Percentiles rank a stretch among this genome's conserved stretches.
Evolutionary conservation across 2,113 vertebrate species (phyloP).

Genomic region (Silurus asotus): DNA sequence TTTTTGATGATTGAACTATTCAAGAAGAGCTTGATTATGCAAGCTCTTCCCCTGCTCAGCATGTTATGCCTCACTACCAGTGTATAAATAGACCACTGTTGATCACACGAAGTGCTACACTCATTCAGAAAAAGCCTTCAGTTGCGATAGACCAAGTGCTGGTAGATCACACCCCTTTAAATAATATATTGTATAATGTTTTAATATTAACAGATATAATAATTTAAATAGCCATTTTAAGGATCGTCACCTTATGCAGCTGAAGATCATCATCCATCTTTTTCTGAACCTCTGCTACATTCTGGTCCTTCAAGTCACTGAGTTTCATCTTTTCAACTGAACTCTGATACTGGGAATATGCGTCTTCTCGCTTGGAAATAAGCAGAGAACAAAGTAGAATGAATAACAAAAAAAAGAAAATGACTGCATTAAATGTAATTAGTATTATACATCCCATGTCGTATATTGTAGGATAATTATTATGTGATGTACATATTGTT

Average conservation of each 20-base stretch:
- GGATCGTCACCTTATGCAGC: conserved; percentile 72
- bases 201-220: background rate
- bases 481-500: background rate
- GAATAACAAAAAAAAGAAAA: background rate
- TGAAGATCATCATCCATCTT: conserved; percentile 67
- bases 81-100: background rate
- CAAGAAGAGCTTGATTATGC: background rate
- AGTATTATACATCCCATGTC: background rate
- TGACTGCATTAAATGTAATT: background rate
- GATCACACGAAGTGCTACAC: background rate
- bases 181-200: background rate
- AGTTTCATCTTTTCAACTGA: conserved; percentile 65
- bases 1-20: background rate
- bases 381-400: background rate
- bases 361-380: conserved; percentile 71
- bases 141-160: background rate
- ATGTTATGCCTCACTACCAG: background rate
- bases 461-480: background rate
- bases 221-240: background rate
- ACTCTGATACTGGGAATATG: conserved; percentile 67
- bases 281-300: conserved; percentile 57
- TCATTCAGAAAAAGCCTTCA: background rate
- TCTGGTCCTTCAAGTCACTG: conserved; percentile 64
- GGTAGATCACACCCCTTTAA: background rate
- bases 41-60: background rate